Evolutionary conservation across 2,113 vertebrate genomes (phyloP).

Genomic region (Silurus glanis): DNA sequence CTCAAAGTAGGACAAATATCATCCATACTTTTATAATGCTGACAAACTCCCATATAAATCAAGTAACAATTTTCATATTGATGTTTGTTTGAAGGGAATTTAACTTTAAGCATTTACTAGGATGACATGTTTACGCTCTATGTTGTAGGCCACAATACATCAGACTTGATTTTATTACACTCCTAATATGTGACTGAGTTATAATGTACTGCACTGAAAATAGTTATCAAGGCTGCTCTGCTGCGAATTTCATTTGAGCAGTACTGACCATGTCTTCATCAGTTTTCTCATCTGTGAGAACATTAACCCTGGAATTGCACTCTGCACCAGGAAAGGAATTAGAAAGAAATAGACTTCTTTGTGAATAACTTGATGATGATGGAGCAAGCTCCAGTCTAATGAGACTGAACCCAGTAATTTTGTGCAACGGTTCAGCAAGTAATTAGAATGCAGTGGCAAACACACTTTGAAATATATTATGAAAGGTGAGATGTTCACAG

Average conservation of each 20-base stretch:
- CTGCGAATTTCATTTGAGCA: not conserved
- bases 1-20: not conserved
- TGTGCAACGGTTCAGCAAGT: not conserved
- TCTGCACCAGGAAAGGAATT: not conserved
- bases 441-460: not conserved
- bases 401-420: slow-evolving; percentile 8
- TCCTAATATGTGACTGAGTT: not conserved
- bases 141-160: not conserved
- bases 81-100: not conserved
- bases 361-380: no score
- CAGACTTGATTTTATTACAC: not conserved
- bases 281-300: not conserved
- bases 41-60: not conserved
- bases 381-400: not conserved
- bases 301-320: not conserved
- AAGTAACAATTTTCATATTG: not conserved
- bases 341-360: not conserved
- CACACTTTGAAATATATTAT: not conserved
- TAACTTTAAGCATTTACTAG: not conserved
- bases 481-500: not conserved
- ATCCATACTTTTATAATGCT: not conserved
- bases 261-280: not conserved
- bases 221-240: not conserved
- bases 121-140: not conserved
- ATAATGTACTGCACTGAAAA: not conserved